Conservation (phyloP, 1,140 invertebrate genomes). For the Cydia strobilella region DNA sequence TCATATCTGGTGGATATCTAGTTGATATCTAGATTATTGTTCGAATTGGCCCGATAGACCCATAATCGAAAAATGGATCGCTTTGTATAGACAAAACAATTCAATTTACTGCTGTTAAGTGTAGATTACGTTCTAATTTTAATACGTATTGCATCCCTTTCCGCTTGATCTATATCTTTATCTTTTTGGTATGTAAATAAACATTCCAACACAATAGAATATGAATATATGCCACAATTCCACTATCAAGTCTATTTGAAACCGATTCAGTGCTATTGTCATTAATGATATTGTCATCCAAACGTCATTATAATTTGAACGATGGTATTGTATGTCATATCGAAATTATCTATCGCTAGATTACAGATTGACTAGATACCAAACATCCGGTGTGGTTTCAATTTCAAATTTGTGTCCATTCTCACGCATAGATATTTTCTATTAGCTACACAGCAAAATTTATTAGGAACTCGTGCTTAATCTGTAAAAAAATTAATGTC, state of each 20-base stretch:
- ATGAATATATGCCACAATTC: neutral
- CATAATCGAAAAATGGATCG: too few relatives aligned
- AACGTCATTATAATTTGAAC: conserved; percentile 1
- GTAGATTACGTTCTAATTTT: neutral
- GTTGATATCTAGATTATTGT: too few relatives aligned
- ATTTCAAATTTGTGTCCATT: neutral
- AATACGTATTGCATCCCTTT: neutral
- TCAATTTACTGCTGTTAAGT: neutral
- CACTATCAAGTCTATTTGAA: neutral
- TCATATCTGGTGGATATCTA: too few relatives aligned
- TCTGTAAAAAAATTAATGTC: too few relatives aligned
- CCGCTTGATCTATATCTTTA: neutral
- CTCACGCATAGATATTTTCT: neutral
- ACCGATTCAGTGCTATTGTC: neutral
- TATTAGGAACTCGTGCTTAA: too few relatives aligned
- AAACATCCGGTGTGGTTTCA: conserved; percentile 10
- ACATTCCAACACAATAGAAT: neutral
- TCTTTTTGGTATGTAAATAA: neutral
- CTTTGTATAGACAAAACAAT: too few relatives aligned
- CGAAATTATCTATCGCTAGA: neutral
- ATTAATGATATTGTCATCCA: conserved; percentile 2
- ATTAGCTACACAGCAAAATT: too few relatives aligned
- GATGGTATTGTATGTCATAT: neutral
- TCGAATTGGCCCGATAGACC: too few relatives aligned
- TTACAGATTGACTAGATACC: neutral